phyloP scores from a whole-genome alignment of 2,113 vertebrate species.

The Ursus arctos region DNA sequence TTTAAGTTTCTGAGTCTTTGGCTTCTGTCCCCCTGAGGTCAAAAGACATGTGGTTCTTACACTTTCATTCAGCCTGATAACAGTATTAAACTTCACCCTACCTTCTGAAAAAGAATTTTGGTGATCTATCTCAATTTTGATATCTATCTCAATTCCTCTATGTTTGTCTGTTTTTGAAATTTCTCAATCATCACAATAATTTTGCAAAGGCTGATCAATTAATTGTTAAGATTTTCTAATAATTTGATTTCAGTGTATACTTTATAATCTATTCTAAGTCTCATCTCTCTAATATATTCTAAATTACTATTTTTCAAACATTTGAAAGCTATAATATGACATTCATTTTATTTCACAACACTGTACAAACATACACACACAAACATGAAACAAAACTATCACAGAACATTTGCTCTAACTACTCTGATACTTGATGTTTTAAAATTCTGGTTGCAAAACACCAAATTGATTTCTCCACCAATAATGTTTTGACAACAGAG shows the following conservation, averaged over 20 bases:
- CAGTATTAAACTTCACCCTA: background rate
- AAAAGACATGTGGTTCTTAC: background rate
- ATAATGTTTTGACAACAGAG: background rate
- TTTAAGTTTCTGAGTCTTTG: background rate
- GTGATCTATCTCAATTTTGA: background rate
- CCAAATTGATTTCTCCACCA: background rate
- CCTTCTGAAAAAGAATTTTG: background rate
- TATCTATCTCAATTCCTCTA: background rate
- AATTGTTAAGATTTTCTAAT: background rate
- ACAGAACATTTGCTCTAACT: background rate
- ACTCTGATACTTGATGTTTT: background rate
- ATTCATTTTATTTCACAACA: background rate
- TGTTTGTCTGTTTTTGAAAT: background rate
- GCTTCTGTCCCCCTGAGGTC: background rate
- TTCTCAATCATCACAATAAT: background rate
- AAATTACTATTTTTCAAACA: background rate
- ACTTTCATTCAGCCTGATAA: background rate
- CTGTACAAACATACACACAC: background rate
- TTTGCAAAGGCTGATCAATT: background rate
- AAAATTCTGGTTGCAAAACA: constrained; percentile 40
- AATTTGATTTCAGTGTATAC: background rate
- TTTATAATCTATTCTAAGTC: background rate
- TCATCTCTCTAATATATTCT: background rate
- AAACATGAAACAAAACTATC: background rate
- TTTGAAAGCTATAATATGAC: background rate